Conservation (phyloP, 2,888 invertebrate species). For the Drosophila eohydei region DNA sequence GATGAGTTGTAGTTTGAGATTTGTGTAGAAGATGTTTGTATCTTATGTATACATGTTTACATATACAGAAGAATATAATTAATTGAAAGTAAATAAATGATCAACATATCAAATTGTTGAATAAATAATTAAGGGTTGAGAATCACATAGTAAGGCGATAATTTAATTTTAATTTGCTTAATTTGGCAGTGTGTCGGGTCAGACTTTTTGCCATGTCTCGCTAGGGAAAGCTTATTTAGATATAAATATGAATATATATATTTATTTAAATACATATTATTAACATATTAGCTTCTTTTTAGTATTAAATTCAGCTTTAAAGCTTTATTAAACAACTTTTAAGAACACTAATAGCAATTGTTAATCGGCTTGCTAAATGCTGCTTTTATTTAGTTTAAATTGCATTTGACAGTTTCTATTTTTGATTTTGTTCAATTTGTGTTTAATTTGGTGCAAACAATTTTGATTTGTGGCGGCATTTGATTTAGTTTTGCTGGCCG, state of each 20-base stretch:
- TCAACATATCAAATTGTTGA: not conserved
- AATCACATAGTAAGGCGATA: too few relatives aligned
- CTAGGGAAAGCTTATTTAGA: too few relatives aligned
- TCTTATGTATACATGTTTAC: not conserved
- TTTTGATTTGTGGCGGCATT: conserved; percentile 21
- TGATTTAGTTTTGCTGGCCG: conserved; percentile 21
- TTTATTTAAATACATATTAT: too few relatives aligned
- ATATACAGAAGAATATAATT: too few relatives aligned
- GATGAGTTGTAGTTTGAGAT: not conserved
- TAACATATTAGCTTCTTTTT: not conserved
- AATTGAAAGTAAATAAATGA: not conserved
- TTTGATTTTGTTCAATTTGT: conserved; percentile 8
- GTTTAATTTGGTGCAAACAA: conserved; percentile 11
- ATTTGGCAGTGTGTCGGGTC: too few relatives aligned
- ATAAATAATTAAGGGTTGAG: too few relatives aligned
- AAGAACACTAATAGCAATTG: conserved; percentile 1
- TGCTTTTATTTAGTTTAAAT: conserved; percentile 17
- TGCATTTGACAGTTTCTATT: not conserved
- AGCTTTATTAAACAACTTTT: not conserved
- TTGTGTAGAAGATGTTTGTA: too few relatives aligned
- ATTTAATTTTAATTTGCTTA: too few relatives aligned
- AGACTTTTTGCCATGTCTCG: too few relatives aligned
- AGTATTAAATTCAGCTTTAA: not conserved
- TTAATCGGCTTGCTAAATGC: conserved; percentile 7
- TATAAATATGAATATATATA: too few relatives aligned